Evolutionary conservation across 1,140 invertebrate species (phyloP).

Genomic region (Polyergus mexicanus): DNA sequence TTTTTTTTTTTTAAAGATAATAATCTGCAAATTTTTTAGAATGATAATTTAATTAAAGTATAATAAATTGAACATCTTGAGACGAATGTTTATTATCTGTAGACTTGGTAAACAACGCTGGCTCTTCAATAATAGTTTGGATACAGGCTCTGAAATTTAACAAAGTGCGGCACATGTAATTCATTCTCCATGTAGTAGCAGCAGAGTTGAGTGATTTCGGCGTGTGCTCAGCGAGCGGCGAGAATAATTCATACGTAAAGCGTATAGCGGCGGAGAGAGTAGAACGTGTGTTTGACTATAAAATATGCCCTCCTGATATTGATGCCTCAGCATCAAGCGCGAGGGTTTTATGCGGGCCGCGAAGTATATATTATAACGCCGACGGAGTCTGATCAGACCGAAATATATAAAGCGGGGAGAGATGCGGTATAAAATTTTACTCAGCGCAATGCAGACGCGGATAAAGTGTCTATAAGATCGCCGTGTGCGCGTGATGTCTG

Average conservation of each 20-base stretch:
- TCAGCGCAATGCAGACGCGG: constrained; percentile 14
- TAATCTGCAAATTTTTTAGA: background rate
- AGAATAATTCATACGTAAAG: constrained; percentile 81
- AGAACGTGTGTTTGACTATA: constrained; percentile 61
- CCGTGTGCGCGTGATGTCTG: background rate
- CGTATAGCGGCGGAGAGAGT: constrained; percentile 28
- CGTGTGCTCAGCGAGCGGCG: constrained; percentile 75
- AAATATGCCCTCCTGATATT: constrained; percentile 71
- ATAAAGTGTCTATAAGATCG: constrained; percentile 46
- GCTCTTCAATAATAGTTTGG: constrained; percentile 4
- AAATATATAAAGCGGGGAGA: constrained; percentile 34
- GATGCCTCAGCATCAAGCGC: constrained; percentile 60
- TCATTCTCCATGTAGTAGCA: constrained; percentile 53
- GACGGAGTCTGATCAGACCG: constrained; percentile 54
- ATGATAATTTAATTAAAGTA: background rate
- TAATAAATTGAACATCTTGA: background rate
- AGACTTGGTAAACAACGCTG: background rate
- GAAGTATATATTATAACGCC: constrained; percentile 24
- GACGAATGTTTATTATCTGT: constrained; percentile 13
- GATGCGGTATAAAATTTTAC: constrained; percentile 69
- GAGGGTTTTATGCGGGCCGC: constrained; percentile 58
- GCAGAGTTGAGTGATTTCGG: constrained; percentile 79
- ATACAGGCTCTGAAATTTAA: constrained; percentile 10
- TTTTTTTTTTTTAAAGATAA: background rate
- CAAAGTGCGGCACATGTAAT: constrained; percentile 62